Evolutionary conservation across 2,888 invertebrate genomes (phyloP).

Genomic region (Lochmaea crataegi): DNA sequence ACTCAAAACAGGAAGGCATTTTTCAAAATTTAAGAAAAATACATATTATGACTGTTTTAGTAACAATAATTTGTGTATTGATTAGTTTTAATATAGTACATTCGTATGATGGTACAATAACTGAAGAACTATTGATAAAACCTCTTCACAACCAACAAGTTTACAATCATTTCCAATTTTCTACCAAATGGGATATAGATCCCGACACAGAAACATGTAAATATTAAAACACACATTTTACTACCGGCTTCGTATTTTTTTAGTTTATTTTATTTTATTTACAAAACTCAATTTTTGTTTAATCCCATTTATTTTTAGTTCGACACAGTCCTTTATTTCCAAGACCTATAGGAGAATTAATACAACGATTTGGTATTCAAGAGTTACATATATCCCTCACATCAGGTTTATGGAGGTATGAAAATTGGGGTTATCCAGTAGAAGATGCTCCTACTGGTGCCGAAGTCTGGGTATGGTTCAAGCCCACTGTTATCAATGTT

Average conservation of each 20-base stretch:
- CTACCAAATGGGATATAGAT: conserved; percentile 79
- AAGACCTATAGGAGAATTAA: conserved; percentile 87
- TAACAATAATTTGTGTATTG: conserved; percentile 8
- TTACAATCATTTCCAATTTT: conserved; percentile 92
- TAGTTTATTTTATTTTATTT: too few relatives aligned
- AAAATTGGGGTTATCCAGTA: conserved; percentile 94
- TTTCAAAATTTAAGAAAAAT: background rate
- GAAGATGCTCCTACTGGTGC: conserved; percentile 92
- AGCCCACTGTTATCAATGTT: conserved; percentile 73
- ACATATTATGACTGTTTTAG: conserved; percentile 13
- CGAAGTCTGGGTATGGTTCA: conserved; percentile 95
- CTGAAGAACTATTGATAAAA: conserved; percentile 90
- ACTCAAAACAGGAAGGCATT: background rate
- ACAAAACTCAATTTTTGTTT: too few relatives aligned
- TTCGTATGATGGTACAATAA: conserved; percentile 73
- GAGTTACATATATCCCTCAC: conserved; percentile 93
- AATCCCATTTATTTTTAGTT: conserved; percentile 68
- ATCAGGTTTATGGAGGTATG: conserved; percentile 93
- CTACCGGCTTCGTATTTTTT: too few relatives aligned
- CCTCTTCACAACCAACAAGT: conserved; percentile 86
- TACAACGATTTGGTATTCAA: conserved; percentile 84
- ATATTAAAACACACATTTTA: conserved; percentile 50
- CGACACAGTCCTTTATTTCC: conserved; percentile 90
- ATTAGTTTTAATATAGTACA: conserved; percentile 18
- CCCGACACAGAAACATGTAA: conserved; percentile 71